Evolutionary conservation across 37 sponge, comb jelly and placozoan genomes (phyloP), one percentile per base, ranked within the genome.

Genomic region (Mnemiopsis leidyi): DNA sequence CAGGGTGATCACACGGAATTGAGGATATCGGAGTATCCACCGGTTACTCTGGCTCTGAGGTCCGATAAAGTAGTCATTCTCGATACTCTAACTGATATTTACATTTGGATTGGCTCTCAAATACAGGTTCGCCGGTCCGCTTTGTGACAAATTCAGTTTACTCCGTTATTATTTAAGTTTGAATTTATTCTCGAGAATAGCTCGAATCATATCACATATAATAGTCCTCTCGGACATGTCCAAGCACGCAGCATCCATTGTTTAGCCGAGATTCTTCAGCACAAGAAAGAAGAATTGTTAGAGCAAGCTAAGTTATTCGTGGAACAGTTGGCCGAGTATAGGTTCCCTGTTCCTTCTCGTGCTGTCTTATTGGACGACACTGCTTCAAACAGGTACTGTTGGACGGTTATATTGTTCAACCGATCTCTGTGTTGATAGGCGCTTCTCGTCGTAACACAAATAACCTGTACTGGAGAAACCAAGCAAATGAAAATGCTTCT

Each of bases 331-430:
- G n/a, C 30, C 20, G 29, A 5, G 9, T 3, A 28, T 25, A 71
- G 73, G 20, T 71, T 71, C 73, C 73, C 73, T 28, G 30, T 23
- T n/a, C 73, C 73, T 28, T 71, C 73, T 29, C 29, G 25, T 71
- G 25, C 30, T n/a, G 73, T 71, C 20, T 3, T 71, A 29, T 28
- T 29, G 29, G 73, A 71, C 73, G 73, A 71, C 25, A 71, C 73
- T 23, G 73, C 73, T 18, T 71, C 73, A 71, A 71, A 71, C 73
- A 71, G 73, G 73, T 48, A 13, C n/a, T n/a, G n/a, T n/a, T 67
- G 68, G 68, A 20, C 13, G 20, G 68, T 67, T 13, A 67, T 13
- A 67, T 20, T n/a, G n/a, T n/a, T n/a, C n/a, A n/a, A n/a, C n/a
- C n/a, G n/a, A n/a, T n/a, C n/a, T n/a, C n/a, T n/a, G n/a, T n/a